A percentile compares a stretch with the other conserved stretches of the same genome.
phyloP scores from a whole-genome alignment of 2,888 invertebrate species.

The Rhagophthalmus giganteus region DNA sequence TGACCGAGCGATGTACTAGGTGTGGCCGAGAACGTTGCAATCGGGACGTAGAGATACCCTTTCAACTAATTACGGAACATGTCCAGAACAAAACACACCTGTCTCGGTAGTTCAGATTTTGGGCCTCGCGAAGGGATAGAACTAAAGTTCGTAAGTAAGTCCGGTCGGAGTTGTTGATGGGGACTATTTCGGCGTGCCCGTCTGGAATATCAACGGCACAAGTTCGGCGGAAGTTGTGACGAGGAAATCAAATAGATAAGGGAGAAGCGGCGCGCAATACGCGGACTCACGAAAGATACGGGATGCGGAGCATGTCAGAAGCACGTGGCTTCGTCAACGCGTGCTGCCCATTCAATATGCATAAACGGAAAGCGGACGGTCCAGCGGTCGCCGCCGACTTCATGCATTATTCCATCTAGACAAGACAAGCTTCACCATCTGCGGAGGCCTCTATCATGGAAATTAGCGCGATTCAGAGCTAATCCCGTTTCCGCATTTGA shows the following conservation, averaged over 20 bases:
- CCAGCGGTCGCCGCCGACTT: constrained; percentile 47
- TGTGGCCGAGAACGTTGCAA: too few species aligned
- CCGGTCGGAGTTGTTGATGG: constrained; percentile 13
- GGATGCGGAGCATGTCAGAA: constrained; percentile 38
- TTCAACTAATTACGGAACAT: constrained; percentile 32
- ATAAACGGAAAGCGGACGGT: constrained; percentile 40
- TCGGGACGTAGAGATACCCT: neutral
- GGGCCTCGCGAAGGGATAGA: constrained; percentile 4
- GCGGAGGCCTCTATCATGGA: constrained; percentile 39
- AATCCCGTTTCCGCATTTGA: constrained; percentile 27
- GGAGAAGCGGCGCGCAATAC: neutral
- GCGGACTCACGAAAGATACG: constrained; percentile 1
- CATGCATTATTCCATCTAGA: constrained; percentile 51
- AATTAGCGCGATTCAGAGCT: constrained; percentile 38
- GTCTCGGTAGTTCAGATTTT: constrained; percentile 17
- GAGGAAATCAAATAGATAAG: constrained; percentile 20
- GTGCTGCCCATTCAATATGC: constrained; percentile 48
- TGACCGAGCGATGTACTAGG: too few species aligned
- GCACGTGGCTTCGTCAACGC: constrained; percentile 41
- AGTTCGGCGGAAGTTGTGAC: constrained; percentile 18
- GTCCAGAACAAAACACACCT: constrained; percentile 34
- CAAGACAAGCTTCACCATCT: constrained; percentile 40
- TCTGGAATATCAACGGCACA: constrained; percentile 20
- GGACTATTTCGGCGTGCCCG: constrained; percentile 10
- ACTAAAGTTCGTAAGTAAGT: constrained; percentile 10